A percentile compares a stretch with the other conserved stretches of the same genome.
These are phyloP conservation scores for Illadopsis cleaveri DNA, from an alignment of 2,113 vertebrate species.

Conservation along the genomic window DNA sequence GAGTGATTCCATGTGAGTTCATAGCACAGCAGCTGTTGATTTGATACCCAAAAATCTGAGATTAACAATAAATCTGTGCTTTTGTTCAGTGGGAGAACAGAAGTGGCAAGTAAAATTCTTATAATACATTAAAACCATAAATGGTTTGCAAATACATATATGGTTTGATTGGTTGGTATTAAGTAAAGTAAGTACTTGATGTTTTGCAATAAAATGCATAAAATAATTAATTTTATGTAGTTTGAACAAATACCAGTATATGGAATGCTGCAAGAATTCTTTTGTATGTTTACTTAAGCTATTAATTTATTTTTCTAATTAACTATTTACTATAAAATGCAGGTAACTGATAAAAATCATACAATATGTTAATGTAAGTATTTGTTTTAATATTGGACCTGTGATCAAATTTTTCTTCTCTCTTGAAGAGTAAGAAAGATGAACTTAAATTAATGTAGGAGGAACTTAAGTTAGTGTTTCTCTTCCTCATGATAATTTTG, in stretches of 20 bases:
- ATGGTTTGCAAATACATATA: background rate
- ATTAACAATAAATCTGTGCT: background rate
- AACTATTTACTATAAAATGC: background rate
- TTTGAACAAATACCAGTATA: background rate
- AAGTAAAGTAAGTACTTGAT: background rate
- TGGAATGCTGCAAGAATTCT: background rate
- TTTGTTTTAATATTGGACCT: background rate
- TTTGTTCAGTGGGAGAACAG: background rate
- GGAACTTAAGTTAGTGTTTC: background rate
- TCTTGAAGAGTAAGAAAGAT: background rate
- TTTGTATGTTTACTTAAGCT: background rate
- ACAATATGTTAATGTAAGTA: background rate
- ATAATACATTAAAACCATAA: background rate
- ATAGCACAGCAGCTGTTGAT: background rate
- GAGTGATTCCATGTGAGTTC: background rate
- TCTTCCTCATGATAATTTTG: background rate
- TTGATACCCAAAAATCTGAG: background rate
- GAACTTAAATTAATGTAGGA: background rate
- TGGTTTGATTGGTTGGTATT: background rate
- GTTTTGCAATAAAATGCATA: background rate
- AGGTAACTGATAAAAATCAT: background rate
- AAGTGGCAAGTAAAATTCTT: background rate
- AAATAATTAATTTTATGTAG: background rate
- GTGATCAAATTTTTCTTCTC: background rate
- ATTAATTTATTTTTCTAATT: background rate